Conservation (phyloP, 2,888 invertebrate species). For the Lysandra coridon region DNA sequence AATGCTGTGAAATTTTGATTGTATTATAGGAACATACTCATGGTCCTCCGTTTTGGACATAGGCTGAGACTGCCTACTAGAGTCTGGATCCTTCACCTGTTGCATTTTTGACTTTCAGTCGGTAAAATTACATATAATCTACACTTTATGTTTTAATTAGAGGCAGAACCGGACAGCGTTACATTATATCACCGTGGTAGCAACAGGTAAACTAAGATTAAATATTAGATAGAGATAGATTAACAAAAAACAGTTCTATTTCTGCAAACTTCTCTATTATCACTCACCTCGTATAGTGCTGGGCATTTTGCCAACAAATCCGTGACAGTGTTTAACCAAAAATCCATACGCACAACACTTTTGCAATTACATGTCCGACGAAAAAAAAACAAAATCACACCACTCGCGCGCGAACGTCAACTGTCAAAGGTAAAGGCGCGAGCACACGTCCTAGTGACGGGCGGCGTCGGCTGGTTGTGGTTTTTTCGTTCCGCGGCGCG, state of each 20-base stretch:
- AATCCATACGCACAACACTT: slow-evolving; percentile 43
- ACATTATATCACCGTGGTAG: no score
- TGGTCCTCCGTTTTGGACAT: no score
- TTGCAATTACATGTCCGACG: slow-evolving; percentile 39
- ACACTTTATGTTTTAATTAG: no score
- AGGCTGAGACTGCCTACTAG: no score
- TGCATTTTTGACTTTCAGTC: no score
- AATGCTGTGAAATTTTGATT: no score
- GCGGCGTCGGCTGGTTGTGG: slow-evolving; percentile 65
- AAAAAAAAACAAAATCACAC: slow-evolving; percentile 34
- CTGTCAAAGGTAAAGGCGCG: slow-evolving; percentile 46
- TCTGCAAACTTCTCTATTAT: neutral
- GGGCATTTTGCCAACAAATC: slow-evolving; percentile 72
- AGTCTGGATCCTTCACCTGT: no score
- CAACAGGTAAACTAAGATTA: neutral
- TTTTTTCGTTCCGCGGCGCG: slow-evolving; percentile 69
- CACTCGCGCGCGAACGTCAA: slow-evolving; percentile 58
- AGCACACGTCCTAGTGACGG: slow-evolving; percentile 69
- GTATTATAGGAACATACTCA: no score
- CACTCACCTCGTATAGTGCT: slow-evolving; percentile 77
- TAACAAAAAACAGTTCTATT: neutral
- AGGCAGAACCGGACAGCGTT: neutral
- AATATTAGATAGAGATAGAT: neutral
- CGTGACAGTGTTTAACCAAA: slow-evolving; percentile 46
- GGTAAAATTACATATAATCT: no score